A percentile compares a stretch with the other conserved stretches of the same genome.
Conservation (phyloP, 1,140 invertebrate species). For the Papilio dardanus region DNA sequence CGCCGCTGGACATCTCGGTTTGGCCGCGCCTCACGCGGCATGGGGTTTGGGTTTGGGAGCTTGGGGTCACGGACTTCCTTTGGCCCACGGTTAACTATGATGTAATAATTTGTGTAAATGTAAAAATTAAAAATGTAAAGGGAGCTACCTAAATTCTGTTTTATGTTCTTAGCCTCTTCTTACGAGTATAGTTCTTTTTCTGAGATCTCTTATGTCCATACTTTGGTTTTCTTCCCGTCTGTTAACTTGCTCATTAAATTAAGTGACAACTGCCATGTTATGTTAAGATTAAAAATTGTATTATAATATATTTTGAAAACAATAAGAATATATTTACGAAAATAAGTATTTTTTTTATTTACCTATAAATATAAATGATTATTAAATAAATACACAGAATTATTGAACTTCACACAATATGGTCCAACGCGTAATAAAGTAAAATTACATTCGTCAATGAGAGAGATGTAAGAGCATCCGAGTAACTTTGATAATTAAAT, state of each 20-base stretch:
- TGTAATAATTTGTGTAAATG: constrained; percentile 16
- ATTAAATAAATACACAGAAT: not conserved
- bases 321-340: not conserved
- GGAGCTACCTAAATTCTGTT: constrained; percentile 48
- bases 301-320: not conserved
- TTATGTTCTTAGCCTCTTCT: not conserved
- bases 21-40: constrained; percentile 43
- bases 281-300: constrained; percentile 11
- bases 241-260: constrained; percentile 27
- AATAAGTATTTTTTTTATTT: not conserved
- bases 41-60: constrained; percentile 42
- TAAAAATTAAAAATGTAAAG: constrained; percentile 14
- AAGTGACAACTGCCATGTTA: constrained; percentile 26
- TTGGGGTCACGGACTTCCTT: constrained; percentile 41
- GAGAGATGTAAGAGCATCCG: no score
- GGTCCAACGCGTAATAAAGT: not conserved
- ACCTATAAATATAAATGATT: not conserved
- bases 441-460: no score
- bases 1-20: no score
- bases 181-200: not conserved
- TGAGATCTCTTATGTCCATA: constrained; percentile 18
- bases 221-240: constrained; percentile 16
- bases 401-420: not conserved
- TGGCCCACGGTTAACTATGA: constrained; percentile 49
- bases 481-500: no score